Base-by-base conservation (phyloP, 1,140 invertebrate species). In the Pseudoatta argentina region DNA sequence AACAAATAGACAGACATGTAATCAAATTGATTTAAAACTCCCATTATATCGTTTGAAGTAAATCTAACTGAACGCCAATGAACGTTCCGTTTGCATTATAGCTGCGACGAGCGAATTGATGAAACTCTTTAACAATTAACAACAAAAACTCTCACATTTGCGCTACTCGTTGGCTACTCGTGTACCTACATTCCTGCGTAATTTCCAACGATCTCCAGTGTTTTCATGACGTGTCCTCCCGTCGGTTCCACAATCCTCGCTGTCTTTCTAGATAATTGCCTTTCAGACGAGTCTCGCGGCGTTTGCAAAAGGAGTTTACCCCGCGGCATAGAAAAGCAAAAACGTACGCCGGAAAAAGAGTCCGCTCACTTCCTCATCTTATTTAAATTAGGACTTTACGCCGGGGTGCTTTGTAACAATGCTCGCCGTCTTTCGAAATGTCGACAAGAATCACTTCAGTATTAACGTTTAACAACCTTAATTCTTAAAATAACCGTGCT, bases 261-360 rank as follows among this genome's bases (percentile, higher is more conserved):
- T 69, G 78, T 81, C 78, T 71, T 81, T 81, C 64, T 71, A 81
- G 64, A 81, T 81, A 81, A 81, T 81, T 81, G 64, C 78, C 64
- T 81, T 81, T 81, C 51, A 81, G 64, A 71, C 78, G 64, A 53
- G 34, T 71, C 78, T 44, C 78, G 66, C 51, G 51, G 34, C 63
- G 51, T 81, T 81, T 81, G 78, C 78, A 53, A 71, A 59, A 81
- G 66, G 64, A 81, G 53, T 81, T 81, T 81, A 59, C 77, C 48
- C 30, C 64, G 34, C 51, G 16, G 78, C 78, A n/a, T 5, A 34
- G 24, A 78, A 30, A 27, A 66, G 76, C 44, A 64, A 66, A 66
- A 78, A 78, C 18, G 24, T 14, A 27, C 76, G 24, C 59, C 76
- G 30, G 78, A 71, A 81, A 76, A 79, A 69, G 21, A 39, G 14